These are phyloP conservation scores for Lemur catta DNA, from an alignment of 2,797 vertebrate genomes.

Conservation along the genomic window DNA sequence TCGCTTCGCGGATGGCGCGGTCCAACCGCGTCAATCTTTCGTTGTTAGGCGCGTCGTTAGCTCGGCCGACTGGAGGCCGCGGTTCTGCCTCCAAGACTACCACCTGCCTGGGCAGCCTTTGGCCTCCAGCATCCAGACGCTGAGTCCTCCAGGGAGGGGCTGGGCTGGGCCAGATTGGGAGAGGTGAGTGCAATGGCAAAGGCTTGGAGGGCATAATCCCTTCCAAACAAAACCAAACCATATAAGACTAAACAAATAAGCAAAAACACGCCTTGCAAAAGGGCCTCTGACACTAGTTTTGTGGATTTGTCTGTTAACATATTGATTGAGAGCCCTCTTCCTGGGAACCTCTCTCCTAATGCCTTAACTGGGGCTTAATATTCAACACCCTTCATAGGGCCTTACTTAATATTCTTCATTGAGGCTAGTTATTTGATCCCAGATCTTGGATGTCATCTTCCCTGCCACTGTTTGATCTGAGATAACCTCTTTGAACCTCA, in stretches of 20 bases:
- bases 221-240: neutral
- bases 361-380: neutral
- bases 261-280: neutral
- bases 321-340: neutral
- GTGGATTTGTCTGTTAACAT: neutral
- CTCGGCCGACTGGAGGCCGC: neutral
- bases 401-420: neutral
- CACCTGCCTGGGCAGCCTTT: neutral
- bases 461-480: neutral
- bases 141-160: neutral
- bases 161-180: conserved; percentile 12
- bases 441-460: neutral
- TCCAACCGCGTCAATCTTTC: neutral
- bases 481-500: neutral
- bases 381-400: neutral
- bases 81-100: conserved; percentile 32
- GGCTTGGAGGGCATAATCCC: neutral
- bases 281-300: neutral
- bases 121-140: neutral
- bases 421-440: neutral
- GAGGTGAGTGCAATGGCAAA: conserved; percentile 44
- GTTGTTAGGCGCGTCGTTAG: neutral
- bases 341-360: neutral
- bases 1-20: neutral
- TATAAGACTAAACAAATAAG: neutral